These are phyloP conservation scores for Synaphobranchus kaupii DNA, from an alignment of 2,797 vertebrate species.

Conservation along the genomic window DNA sequence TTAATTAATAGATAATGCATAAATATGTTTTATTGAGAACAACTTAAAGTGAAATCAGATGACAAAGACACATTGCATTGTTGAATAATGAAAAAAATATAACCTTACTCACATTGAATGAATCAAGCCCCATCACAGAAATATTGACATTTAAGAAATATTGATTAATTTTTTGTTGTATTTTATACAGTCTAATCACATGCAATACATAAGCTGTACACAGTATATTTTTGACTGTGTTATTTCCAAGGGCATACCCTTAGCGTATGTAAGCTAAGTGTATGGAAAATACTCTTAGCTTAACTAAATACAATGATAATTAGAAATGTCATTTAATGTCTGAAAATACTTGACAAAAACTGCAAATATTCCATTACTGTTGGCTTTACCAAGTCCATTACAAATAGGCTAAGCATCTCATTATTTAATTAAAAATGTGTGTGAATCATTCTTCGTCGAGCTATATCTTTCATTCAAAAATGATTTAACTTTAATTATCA, in stretches of 20 bases:
- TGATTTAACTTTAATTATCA: too few relatives aligned
- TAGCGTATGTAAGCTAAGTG: too few relatives aligned
- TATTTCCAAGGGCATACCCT: too few relatives aligned
- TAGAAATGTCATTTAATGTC: too few relatives aligned
- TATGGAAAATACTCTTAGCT: too few relatives aligned
- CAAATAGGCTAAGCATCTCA: background rate
- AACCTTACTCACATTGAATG: background rate
- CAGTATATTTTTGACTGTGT: too few relatives aligned
- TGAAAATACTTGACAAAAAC: background rate
- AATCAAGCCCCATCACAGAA: background rate
- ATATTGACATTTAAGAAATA: background rate
- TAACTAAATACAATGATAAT: too few relatives aligned
- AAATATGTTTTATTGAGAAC: background rate
- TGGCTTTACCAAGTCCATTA: background rate
- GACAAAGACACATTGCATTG: background rate
- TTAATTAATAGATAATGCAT: conserved; percentile 14
- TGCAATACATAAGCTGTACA: too few relatives aligned
- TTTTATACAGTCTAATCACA: too few relatives aligned
- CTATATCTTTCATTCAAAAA: background rate
- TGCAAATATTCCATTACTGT: background rate
- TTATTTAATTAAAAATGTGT: background rate
- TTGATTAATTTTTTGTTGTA: too few relatives aligned
- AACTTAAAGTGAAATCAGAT: conserved; percentile 6
- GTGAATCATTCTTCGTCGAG: background rate
- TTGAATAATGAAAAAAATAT: background rate